A percentile compares a stretch with the other conserved stretches of the same genome.
phyloP scores from a whole-genome alignment of 1,140 invertebrate species.

The Penaeus indicus region DNA sequence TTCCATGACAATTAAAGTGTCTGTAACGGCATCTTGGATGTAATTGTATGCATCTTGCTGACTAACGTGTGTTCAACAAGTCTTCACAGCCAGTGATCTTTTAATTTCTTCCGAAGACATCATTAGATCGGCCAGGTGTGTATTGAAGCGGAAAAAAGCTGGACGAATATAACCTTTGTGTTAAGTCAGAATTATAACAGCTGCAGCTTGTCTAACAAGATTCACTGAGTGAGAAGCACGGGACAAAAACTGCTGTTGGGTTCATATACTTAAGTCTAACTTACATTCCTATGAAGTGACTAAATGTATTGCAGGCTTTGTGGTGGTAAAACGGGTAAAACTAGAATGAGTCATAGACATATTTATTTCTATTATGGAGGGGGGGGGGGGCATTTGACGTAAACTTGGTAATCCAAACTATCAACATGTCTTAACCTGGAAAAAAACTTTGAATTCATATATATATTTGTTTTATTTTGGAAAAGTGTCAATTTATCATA shows the following conservation, averaged over 20 bases:
- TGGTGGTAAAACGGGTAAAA: background rate
- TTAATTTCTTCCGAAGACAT: conserved; percentile 25
- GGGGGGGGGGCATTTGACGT: too few relatives aligned
- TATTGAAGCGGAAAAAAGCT: conserved; percentile 36
- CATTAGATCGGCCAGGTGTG: conserved; percentile 28
- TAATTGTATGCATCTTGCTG: conserved; percentile 42
- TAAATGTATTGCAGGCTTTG: conserved; percentile 30
- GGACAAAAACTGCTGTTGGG: background rate
- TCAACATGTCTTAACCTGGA: too few relatives aligned
- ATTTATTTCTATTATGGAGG: too few relatives aligned
- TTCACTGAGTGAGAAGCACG: conserved; percentile 26
- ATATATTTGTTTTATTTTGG: too few relatives aligned
- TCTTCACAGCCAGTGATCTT: conserved; percentile 22
- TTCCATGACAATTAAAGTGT: conserved; percentile 33
- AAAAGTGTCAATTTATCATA: too few relatives aligned
- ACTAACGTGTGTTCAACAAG: conserved; percentile 12
- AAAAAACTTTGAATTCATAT: too few relatives aligned
- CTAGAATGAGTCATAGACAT: too few relatives aligned
- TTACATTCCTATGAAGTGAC: conserved; percentile 33
- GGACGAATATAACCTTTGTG: background rate
- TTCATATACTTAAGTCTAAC: background rate
- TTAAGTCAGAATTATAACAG: conserved; percentile 29
- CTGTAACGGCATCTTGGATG: conserved; percentile 33
- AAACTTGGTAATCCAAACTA: too few relatives aligned
- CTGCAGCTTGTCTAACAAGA: conserved; percentile 36